phyloP scores from a whole-genome alignment of 1,140 invertebrate genomes.

The Condylostylus longicornis region DNA sequence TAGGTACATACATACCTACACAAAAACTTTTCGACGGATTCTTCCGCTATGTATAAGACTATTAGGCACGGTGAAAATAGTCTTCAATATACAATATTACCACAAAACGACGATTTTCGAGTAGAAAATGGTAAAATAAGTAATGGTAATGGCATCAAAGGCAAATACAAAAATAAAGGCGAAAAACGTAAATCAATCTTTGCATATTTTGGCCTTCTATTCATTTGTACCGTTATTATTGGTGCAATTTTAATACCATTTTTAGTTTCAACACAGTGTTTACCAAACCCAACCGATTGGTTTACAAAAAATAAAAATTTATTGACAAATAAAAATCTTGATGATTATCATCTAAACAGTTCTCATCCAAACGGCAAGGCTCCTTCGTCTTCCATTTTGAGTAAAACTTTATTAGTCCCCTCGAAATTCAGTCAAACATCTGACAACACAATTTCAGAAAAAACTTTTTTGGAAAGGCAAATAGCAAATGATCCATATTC shows the following conservation, averaged over 20 bases:
- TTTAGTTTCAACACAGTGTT: slow-evolving; percentile 24
- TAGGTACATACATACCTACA: too few species aligned
- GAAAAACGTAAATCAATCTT: slow-evolving; percentile 20
- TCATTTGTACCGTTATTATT: slow-evolving; percentile 28
- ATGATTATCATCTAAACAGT: too few species aligned
- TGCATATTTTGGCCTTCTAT: slow-evolving; percentile 26
- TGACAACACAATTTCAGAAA: too few species aligned
- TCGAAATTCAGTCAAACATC: too few species aligned
- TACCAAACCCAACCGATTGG: slow-evolving; percentile 29
- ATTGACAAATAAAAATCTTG: slow-evolving; percentile 14
- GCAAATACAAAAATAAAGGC: slow-evolving; percentile 5
- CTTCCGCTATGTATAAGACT: slow-evolving; percentile 51
- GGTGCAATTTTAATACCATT: slow-evolving; percentile 28
- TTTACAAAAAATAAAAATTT: slow-evolving; percentile 31
- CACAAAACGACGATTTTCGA: slow-evolving; percentile 50
- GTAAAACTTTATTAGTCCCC: too few species aligned
- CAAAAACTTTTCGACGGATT: too few species aligned
- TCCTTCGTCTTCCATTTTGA: too few species aligned
- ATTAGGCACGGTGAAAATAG: slow-evolving; percentile 55
- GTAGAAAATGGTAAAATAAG: slow-evolving; percentile 34
- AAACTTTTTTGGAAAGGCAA: too few species aligned
- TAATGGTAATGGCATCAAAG: slow-evolving; percentile 6
- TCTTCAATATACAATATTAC: slow-evolving; percentile 54
- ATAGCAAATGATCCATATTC: too few species aligned
- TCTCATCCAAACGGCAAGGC: background rate